Evolutionary conservation across 1,140 invertebrate genomes (phyloP).

Genomic region (Zaprionus davidi): DNA sequence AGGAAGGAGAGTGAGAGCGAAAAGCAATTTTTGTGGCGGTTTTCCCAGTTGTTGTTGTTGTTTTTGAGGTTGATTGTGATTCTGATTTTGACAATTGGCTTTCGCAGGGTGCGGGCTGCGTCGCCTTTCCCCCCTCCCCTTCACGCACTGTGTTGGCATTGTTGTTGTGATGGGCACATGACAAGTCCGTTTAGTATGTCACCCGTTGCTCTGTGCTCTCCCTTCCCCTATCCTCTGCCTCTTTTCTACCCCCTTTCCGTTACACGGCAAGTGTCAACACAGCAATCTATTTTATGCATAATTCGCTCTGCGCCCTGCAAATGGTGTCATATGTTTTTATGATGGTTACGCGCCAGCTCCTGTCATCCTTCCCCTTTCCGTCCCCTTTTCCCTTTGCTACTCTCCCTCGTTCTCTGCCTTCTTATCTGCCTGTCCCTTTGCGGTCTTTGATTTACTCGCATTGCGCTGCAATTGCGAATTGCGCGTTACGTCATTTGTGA

Average conservation of each 20-base stretch:
- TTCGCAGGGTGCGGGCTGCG: background rate
- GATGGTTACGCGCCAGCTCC: slow-evolving; percentile 19
- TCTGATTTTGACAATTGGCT: slow-evolving; percentile 45
- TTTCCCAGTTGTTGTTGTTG: slow-evolving; percentile 6
- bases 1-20: background rate
- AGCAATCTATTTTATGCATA: slow-evolving; percentile 74
- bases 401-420: background rate
- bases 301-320: slow-evolving; percentile 60
- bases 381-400: background rate
- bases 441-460: slow-evolving; percentile 30
- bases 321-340: slow-evolving; percentile 80
- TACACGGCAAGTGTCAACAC: slow-evolving; percentile 60
- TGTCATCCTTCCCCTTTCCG: background rate
- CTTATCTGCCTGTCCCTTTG: background rate
- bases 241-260: background rate
- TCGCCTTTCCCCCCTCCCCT: background rate
- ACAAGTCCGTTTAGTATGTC: slow-evolving; percentile 70
- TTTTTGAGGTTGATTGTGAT: slow-evolving; percentile 22
- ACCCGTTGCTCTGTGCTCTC: background rate
- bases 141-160: background rate
- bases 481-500: slow-evolving; percentile 48
- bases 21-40: slow-evolving; percentile 9
- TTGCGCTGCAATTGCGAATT: slow-evolving; percentile 32
- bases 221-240: background rate
- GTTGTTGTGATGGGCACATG: slow-evolving; percentile 69